Conservation (phyloP, 2,797 vertebrate species). For the Acestrorhynchus altus region DNA sequence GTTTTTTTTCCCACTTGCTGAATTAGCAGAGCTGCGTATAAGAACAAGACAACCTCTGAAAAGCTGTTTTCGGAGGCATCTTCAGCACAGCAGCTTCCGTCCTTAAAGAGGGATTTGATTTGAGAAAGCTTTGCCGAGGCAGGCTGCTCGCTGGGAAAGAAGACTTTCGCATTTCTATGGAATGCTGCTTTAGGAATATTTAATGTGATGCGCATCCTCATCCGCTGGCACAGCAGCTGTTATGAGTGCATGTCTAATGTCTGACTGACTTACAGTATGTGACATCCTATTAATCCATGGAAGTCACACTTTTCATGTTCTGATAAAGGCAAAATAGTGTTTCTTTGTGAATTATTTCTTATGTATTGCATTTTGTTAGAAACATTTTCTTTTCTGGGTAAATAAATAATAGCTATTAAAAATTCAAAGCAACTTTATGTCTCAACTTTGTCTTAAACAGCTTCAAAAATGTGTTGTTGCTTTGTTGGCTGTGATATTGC, state of each 20-base stretch:
- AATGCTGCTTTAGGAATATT: background rate
- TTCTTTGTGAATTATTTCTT: too few species aligned
- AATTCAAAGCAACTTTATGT: too few species aligned
- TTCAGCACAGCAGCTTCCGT: constrained; percentile 7
- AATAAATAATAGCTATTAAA: too few species aligned
- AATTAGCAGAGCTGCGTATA: constrained; percentile 26
- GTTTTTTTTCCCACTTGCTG: constrained; percentile 6
- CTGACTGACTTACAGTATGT: background rate
- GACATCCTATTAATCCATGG: background rate
- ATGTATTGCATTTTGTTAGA: too few species aligned
- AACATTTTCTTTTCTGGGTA: too few species aligned
- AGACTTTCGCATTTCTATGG: background rate
- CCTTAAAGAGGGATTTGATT: background rate
- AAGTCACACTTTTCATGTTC: background rate
- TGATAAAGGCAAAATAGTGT: too few species aligned
- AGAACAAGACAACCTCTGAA: constrained; percentile 37
- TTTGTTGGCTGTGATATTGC: too few species aligned
- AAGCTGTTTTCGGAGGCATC: constrained; percentile 15
- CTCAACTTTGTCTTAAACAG: too few species aligned
- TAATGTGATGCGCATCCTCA: background rate
- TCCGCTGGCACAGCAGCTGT: background rate
- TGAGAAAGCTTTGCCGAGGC: background rate
- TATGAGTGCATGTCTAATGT: background rate
- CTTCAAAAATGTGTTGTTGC: too few species aligned
- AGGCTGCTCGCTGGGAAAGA: background rate